Conservation (phyloP, 2,797 vertebrate genomes). For the Parauchenoglanis punctatus region DNA sequence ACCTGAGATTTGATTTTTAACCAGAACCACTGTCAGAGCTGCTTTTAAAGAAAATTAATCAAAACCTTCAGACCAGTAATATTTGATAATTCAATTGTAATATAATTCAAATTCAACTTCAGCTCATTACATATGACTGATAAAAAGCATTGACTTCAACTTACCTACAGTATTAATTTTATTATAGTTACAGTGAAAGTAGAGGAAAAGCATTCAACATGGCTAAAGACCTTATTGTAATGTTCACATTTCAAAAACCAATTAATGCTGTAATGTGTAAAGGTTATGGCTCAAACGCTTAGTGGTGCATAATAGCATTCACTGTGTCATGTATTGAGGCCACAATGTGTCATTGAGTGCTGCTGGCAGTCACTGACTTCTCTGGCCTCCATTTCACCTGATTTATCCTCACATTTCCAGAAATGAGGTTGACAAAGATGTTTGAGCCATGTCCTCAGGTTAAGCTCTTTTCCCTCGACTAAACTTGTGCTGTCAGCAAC, state of each 20-base stretch:
- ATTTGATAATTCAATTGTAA: not conserved
- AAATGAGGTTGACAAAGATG: constrained; percentile 42
- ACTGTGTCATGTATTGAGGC: constrained; percentile 9
- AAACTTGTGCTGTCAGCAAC: constrained; percentile 49
- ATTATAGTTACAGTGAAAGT: not conserved
- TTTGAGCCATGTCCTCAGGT: constrained; percentile 44
- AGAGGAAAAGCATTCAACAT: not conserved
- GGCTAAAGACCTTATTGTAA: constrained; percentile 20
- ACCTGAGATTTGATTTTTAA: not conserved
- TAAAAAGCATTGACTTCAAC: not conserved
- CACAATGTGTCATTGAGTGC: constrained; percentile 62
- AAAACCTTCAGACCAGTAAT: not conserved
- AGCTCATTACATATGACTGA: not conserved
- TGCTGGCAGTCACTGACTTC: constrained; percentile 67
- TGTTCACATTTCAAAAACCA: constrained; percentile 60
- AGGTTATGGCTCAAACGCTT: constrained; percentile 35
- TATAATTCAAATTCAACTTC: not conserved
- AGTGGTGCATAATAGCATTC: constrained; percentile 35
- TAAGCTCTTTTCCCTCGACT: constrained; percentile 25
- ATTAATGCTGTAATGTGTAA: constrained; percentile 61
- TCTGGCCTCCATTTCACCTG: constrained; percentile 69
- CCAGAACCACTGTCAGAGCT: not conserved
- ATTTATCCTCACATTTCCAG: constrained; percentile 71
- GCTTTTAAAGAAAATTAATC: not conserved
- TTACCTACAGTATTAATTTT: not conserved